Evolutionary conservation across 1,140 invertebrate genomes (phyloP), one percentile per base, ranked within the genome.

Genomic region (Idris sp.): DNA sequence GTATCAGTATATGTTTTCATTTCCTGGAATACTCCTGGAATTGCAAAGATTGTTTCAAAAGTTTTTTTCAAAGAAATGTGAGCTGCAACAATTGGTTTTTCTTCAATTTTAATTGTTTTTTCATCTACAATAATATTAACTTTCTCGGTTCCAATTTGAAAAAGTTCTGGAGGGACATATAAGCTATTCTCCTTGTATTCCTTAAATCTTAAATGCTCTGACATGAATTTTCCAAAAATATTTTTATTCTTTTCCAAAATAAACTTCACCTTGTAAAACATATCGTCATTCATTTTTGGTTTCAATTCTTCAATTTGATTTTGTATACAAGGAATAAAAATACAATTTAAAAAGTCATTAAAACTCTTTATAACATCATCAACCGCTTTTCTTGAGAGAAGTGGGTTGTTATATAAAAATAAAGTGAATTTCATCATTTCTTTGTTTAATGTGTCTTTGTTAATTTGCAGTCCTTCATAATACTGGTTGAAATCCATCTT

Each of bases 341-440:
- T 2, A 30, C 71, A 40, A 2, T 26, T 49, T 16, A 35, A 49
- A 10, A 56, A 75, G 22, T 64, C 59, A 26, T 41, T 13, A 10
- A 75, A 64, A 0, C 0, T 16, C 9, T 8, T n/a, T 15, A 75
- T 51, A 7, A 75, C 38, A 53, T 41, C 16, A 18, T 58, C 14
- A 10, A 71, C 64, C 9, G 56, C 49, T 40, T 62, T 64, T 40
- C 64, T 46, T 4, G 64, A 71, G 26, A 75, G 51, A n/a, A 44
- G 22, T 5, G 73, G 65, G 41, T 65, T 65, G 15, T 72, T 54
- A 26, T 72, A 71, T 19, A 76, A 53, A 22, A 40, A 14, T 7
- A 76, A 28, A 13, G 58, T 64, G 41, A 75, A 62, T 62, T 58
- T 49, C 2, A 64, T 22, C 40, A 75, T 69, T 7, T 51, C 44